Evolutionary conservation across 30 jellyfish, hydroid and myxozoan genomes (phyloP), one percentile per base, ranked within the genome.

Genomic region (Hydra vulgaris): DNA sequence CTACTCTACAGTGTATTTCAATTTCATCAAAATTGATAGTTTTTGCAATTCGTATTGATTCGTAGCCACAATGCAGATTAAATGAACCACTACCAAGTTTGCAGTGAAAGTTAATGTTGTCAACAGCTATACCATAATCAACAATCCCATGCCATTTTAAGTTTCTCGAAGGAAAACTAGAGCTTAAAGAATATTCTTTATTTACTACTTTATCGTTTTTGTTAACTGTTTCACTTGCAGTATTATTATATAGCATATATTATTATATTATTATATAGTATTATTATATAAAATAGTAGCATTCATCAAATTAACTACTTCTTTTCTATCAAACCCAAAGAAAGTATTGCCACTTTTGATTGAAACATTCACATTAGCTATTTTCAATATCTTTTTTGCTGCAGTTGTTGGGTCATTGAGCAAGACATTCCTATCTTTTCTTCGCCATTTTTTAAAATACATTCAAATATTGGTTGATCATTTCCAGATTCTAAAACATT

Each of bases 11-110:
- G 20, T 73, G 53, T 25, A 73, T 21, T n/a, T 21, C 61, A 20
- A 73, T 73, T n/a, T 25, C 56, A 21, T 73, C 53, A 17, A 3
- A 72, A n/a, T 73, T 25, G 27, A 1, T 15, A 73, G 53, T 26
- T 25, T 73, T 73, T 73, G 53, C 61, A 25, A 25, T n/a, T 20
- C 81, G 72, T 73, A 20, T n/a, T n/a, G 61, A 73, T n/a, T 73
- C 61, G 20, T 73, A 73, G 53, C 81, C 81, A 73, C 23, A 20
- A 22, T 25, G 81, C 8, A 73, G 53, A n/a, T 25, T n/a, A 12
- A 21, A 73, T 20, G 53, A 20, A 4, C 23, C 53, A 26, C 53
- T 25, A 21, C 81, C 81, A 20, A 73, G 81, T 25, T 20, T 73
- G 61, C 22, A n/a, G 5, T 21, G 66, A 73, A 20, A 73, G 53